phyloP scores from a whole-genome alignment of 92 coral and sea anemone genomes.

The Chrysogorgia sp. region DNA sequence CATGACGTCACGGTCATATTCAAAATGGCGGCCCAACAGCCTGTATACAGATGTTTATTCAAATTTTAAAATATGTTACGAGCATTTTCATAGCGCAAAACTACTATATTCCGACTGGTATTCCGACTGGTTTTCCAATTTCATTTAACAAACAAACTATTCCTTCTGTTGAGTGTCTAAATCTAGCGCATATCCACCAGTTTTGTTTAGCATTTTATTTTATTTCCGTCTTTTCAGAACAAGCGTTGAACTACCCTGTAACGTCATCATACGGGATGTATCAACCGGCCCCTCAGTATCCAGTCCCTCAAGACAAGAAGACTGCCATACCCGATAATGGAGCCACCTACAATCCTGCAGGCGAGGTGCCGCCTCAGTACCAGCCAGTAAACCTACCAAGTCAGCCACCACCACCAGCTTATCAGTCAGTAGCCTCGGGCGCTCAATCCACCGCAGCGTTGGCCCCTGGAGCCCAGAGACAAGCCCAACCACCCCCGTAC shows the following conservation, averaged over 20 bases:
- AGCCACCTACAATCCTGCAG: constrained; percentile 27
- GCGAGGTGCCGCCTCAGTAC: constrained; percentile 36
- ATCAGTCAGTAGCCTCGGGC: constrained; percentile 41
- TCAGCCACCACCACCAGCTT: constrained; percentile 47
- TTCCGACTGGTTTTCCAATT: too few relatives aligned
- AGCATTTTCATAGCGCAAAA: too few relatives aligned
- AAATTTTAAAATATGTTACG: too few relatives aligned
- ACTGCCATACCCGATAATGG: neutral
- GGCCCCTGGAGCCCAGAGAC: constrained; percentile 46
- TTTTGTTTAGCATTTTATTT: too few relatives aligned
- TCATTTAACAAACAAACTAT: too few relatives aligned
- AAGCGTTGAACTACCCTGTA: constrained; percentile 43
- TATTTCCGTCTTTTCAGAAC: constrained; percentile 9
- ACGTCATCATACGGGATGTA: constrained; percentile 38
- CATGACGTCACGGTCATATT: too few relatives aligned
- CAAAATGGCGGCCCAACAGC: too few relatives aligned
- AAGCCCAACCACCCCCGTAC: constrained; percentile 25
- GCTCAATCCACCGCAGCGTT: constrained; percentile 51
- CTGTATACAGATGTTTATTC: too few relatives aligned
- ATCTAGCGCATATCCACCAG: neutral
- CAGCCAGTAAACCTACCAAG: constrained; percentile 45
- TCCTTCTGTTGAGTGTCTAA: too few relatives aligned
- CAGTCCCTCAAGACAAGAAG: constrained; percentile 56
- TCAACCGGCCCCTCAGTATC: constrained; percentile 48
- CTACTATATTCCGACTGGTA: too few relatives aligned